A percentile compares a stretch with the other conserved stretches of the same genome.
phyloP scores from a whole-genome alignment of 2,888 invertebrate species.

The Rhyacophila evoluta region DNA sequence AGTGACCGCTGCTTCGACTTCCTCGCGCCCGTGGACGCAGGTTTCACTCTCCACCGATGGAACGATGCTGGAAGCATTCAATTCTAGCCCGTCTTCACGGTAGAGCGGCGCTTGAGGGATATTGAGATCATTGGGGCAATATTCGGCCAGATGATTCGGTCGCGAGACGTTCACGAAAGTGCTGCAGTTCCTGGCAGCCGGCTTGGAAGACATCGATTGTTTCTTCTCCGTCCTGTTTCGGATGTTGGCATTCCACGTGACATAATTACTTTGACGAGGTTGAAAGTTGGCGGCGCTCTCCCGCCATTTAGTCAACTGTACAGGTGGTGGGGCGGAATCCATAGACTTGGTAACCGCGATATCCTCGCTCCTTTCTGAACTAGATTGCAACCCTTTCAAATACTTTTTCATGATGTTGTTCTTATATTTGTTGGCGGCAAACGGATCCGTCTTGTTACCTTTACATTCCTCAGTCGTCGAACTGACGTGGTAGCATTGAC shows the following conservation, averaged over 20 bases:
- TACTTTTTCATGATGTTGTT: slow-evolving; percentile 74
- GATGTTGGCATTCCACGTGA: slow-evolving; percentile 70
- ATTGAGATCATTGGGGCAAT: slow-evolving; percentile 37
- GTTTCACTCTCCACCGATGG: slow-evolving; percentile 45
- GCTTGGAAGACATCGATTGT: slow-evolving; percentile 47
- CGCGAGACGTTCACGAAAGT: slow-evolving; percentile 28
- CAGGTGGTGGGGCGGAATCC: slow-evolving; percentile 62
- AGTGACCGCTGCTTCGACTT: slow-evolving; percentile 82
- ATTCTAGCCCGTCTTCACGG: slow-evolving; percentile 27
- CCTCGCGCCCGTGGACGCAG: slow-evolving; percentile 74
- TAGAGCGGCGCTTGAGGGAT: slow-evolving; percentile 42
- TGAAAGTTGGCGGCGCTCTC: slow-evolving; percentile 81
- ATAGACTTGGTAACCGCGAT: slow-evolving; percentile 30
- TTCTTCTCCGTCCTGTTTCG: slow-evolving; percentile 32
- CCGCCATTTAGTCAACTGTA: slow-evolving; percentile 80
- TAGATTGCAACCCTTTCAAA: slow-evolving; percentile 61
- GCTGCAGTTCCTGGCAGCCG: slow-evolving; percentile 61
- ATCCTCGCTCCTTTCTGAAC: slow-evolving; percentile 56
- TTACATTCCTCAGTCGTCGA: slow-evolving; percentile 62
- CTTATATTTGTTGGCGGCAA: slow-evolving; percentile 64
- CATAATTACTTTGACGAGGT: slow-evolving; percentile 78
- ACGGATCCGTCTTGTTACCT: slow-evolving; percentile 44
- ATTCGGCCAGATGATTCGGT: slow-evolving; percentile 23
- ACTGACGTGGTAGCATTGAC: slow-evolving; percentile 59
- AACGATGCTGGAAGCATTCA: neutral